Conservation (phyloP, 2,113 vertebrate genomes). For the Hipposideros armiger region DNA sequence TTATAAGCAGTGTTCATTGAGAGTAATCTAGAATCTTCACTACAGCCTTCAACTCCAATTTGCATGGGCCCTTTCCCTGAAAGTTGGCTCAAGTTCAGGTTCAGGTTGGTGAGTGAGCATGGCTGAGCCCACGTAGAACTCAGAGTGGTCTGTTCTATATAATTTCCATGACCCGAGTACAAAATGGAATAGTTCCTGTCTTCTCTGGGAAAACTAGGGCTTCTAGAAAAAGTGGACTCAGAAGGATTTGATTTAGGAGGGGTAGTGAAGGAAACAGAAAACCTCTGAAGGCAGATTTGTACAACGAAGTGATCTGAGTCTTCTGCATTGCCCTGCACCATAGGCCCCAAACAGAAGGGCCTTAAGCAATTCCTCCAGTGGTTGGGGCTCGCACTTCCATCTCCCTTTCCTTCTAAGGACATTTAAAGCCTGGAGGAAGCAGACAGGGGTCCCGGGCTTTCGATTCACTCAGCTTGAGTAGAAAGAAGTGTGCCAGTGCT, state of each 20-base stretch:
- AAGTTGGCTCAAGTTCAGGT: conserved; percentile 31
- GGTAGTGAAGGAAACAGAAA: not conserved
- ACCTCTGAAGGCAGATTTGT: not conserved
- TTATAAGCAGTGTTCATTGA: not conserved
- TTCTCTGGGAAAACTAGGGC: not conserved
- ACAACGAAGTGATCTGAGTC: not conserved
- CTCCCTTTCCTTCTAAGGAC: not conserved
- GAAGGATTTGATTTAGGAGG: not conserved
- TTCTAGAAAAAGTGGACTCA: conserved; percentile 14
- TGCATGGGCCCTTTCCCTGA: not conserved
- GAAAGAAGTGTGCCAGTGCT: not conserved
- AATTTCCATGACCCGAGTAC: not conserved
- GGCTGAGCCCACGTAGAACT: not conserved
- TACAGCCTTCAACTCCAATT: not conserved
- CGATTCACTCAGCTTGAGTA: not conserved
- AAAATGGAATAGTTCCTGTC: not conserved
- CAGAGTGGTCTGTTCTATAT: not conserved
- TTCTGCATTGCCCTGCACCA: not conserved
- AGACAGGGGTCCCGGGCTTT: not conserved
- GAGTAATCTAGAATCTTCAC: not conserved
- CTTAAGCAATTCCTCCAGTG: not conserved
- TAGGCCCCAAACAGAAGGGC: not conserved
- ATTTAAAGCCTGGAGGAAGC: not conserved
- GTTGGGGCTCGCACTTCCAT: not conserved
- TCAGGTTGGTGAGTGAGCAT: not conserved